A percentile compares a stretch with the other conserved stretches of the same genome.
Evolutionary conservation across 2,888 invertebrate genomes (phyloP).

Genomic region (Trachelus stipa): DNA sequence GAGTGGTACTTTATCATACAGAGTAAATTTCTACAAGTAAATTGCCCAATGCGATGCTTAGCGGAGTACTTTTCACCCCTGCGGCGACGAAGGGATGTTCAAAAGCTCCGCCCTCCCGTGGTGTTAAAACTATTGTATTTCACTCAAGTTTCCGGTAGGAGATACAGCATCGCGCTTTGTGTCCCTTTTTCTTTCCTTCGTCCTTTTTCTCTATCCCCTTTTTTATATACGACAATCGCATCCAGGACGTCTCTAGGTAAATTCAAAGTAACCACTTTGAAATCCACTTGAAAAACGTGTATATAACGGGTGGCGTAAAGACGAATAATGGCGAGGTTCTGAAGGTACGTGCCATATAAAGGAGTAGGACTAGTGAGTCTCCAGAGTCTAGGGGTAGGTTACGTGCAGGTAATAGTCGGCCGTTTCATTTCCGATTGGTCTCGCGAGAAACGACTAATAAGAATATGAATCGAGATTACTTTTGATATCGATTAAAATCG

Average conservation of each 20-base stretch:
- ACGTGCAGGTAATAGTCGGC: background rate
- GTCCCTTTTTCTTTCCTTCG: background rate
- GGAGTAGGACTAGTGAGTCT: background rate
- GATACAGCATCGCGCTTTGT: background rate
- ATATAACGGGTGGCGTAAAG: background rate
- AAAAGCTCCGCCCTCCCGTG: background rate
- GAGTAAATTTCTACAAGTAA: background rate
- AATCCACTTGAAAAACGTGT: background rate
- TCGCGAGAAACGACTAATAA: background rate
- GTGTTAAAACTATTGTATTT: background rate
- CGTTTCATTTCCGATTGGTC: background rate
- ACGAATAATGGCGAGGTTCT: background rate
- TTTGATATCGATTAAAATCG: background rate
- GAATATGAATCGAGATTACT: background rate
- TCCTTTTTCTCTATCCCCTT: background rate
- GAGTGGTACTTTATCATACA: background rate
- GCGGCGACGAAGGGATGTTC: background rate
- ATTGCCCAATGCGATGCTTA: background rate
- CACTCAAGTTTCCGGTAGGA: background rate
- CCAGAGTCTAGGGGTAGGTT: background rate
- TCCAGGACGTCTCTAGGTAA: background rate
- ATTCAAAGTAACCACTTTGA: background rate
- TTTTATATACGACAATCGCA: background rate
- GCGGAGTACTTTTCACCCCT: background rate
- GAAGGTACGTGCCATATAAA: background rate